Conservation (phyloP, 2,888 invertebrate genomes). For the Drosophila macrospina region DNA sequence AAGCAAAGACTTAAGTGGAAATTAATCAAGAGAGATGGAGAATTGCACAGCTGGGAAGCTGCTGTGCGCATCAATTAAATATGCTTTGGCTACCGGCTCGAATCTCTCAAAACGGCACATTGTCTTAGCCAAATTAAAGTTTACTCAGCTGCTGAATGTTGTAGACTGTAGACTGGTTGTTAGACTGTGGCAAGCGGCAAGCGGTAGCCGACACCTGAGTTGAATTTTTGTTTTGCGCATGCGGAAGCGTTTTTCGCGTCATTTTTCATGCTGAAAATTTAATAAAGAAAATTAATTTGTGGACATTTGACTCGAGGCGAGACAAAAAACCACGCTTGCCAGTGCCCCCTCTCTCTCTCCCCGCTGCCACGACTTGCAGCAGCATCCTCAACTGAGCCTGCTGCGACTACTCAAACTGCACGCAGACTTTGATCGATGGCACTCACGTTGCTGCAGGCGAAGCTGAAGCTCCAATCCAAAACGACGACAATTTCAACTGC, state of each 20-base stretch:
- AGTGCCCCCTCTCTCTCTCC: too few species aligned
- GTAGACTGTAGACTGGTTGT: constrained; percentile 29
- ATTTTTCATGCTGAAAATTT: constrained; percentile 82
- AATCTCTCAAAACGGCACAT: constrained; percentile 74
- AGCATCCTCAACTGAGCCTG: constrained; percentile 9
- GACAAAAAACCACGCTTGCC: constrained; percentile 51
- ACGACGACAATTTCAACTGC: constrained; percentile 70
- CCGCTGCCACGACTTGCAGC: too few species aligned
- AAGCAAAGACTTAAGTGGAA: constrained; percentile 6
- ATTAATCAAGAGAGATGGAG: constrained; percentile 61
- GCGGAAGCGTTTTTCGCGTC: constrained; percentile 81
- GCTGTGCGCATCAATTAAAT: constrained; percentile 68
- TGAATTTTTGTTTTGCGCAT: constrained; percentile 63
- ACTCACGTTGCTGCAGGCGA: constrained; percentile 74
- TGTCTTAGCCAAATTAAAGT: constrained; percentile 76
- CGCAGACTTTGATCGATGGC: constrained; percentile 80
- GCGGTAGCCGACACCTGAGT: constrained; percentile 69
- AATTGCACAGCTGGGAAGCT: constrained; percentile 33
- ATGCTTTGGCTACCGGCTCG: constrained; percentile 60
- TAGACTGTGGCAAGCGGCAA: constrained; percentile 11
- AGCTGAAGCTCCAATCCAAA: constrained; percentile 35
- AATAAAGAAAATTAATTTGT: constrained; percentile 82
- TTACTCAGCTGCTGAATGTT: constrained; percentile 34
- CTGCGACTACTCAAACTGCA: constrained; percentile 68
- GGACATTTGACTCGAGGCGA: constrained; percentile 80